Evolutionary conservation across 1,140 invertebrate species (phyloP), one percentile per base, ranked within the genome.

Genomic region (Monochamus saltuarius): DNA sequence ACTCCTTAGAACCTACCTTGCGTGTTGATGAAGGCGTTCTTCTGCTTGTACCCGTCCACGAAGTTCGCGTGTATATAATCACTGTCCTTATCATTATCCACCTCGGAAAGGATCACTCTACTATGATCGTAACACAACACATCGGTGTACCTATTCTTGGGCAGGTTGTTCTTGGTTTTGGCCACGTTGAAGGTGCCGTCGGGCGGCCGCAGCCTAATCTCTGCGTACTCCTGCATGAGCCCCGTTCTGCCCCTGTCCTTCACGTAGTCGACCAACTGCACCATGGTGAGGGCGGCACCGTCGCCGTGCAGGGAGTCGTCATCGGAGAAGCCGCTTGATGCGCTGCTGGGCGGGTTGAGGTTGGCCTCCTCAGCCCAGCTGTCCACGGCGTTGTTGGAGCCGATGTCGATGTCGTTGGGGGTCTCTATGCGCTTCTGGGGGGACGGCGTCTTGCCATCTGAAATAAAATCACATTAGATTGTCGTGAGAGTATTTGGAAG

Each of bases 61-160:
- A 90, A 98, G 83, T 98, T 98, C 29, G 95, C 96, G 82, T 99
- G 97, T 72, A 98, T 97, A 73, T 98, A 98, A 80, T 97, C 95
- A 38, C 89, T 88, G 59, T 84, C 84, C 11, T 87, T 81, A 65
- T 95, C 92, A 59, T 84, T 82, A 42, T 84, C 85, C 61, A 90
- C 85, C 43, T 86, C 76, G 68, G 87, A 82, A 19, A 99, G 80
- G 54, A 89, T 84, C 43, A 99, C 95, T 69, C 95, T 83, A 71
- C 90, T 92, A 75, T 97, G 93, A 79, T 99, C 96, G 78, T 91
- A 96, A 77, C 95, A 97, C 13, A 97, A 82, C 17, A 99, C 95
- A 80, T 99, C 95, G 43, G 92, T 94, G 77, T 98, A 98, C 13
- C 95, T 86, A 79, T 98, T 98, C 83, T 98, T 98, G 64, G 87